A percentile compares a stretch with the other conserved stretches of the same genome.
Evolutionary conservation across 2,113 vertebrate species (phyloP).

Genomic region (Myotis davidii): DNA sequence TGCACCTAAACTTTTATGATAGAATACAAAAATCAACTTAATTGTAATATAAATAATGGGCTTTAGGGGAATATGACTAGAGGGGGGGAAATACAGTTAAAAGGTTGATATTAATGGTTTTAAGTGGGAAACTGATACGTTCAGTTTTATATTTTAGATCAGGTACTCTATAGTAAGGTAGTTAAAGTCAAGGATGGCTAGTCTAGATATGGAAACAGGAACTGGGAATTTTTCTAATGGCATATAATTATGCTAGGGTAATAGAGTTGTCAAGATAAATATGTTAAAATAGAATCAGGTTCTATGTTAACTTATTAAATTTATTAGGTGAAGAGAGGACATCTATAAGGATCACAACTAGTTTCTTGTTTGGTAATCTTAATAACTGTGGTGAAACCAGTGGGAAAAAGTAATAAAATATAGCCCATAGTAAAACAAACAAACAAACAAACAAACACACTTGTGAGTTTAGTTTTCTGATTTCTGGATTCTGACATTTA

Average conservation of each 20-base stretch:
- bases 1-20: not conserved
- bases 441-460: not conserved
- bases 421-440: not conserved
- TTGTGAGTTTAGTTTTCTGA: not conserved
- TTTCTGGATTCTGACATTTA: not conserved
- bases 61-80: not conserved
- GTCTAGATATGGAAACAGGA: not conserved
- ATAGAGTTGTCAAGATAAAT: not conserved
- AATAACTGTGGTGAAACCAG: not conserved
- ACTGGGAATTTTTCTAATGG: not conserved
- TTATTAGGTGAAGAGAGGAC: not conserved
- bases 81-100: not conserved
- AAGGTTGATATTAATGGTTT: not conserved
- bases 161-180: not conserved
- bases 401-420: not conserved
- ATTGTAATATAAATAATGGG: not conserved
- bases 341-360: not conserved
- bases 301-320: not conserved
- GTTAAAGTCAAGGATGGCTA: not conserved
- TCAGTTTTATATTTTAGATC: not conserved
- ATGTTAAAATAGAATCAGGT: not conserved
- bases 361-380: not conserved
- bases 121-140: not conserved
- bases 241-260: not conserved
- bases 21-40: not conserved